phyloP scores from a whole-genome alignment of 2,113 vertebrate genomes.

The Cephalopterus ornatus region DNA sequence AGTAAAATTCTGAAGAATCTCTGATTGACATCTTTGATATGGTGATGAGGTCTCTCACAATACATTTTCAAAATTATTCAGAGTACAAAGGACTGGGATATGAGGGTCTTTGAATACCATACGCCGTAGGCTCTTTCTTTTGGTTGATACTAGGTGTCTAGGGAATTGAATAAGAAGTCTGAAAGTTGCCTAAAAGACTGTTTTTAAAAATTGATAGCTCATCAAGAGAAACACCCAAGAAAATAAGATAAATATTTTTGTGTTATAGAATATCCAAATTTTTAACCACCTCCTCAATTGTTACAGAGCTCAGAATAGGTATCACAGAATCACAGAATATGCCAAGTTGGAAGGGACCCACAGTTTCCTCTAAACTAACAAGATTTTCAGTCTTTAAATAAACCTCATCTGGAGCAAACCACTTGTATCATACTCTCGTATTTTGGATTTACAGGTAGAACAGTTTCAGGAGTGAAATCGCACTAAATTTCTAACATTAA shows the following conservation, averaged over 20 bases:
- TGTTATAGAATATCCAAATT: background rate
- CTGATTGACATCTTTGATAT: background rate
- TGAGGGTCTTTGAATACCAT: background rate
- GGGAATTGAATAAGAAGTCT: background rate
- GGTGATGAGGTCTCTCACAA: background rate
- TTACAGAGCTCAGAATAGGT: background rate
- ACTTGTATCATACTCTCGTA: background rate
- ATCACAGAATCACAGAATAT: background rate
- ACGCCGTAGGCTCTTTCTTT: background rate
- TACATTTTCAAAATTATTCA: background rate
- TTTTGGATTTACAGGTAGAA: background rate
- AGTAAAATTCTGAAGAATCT: background rate
- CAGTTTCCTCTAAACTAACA: background rate
- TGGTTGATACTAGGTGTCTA: background rate
- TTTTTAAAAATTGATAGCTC: background rate
- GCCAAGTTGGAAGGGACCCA: background rate
- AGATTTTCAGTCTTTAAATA: background rate
- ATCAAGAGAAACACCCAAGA: background rate
- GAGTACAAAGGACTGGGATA: background rate
- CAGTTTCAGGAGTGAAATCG: background rate
- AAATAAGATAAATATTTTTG: background rate
- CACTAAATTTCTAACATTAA: background rate
- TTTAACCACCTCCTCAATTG: background rate
- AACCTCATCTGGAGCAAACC: background rate
- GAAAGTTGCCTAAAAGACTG: background rate